phyloP scores from a whole-genome alignment of 2,113 vertebrate species.

The Zeus faber region DNA sequence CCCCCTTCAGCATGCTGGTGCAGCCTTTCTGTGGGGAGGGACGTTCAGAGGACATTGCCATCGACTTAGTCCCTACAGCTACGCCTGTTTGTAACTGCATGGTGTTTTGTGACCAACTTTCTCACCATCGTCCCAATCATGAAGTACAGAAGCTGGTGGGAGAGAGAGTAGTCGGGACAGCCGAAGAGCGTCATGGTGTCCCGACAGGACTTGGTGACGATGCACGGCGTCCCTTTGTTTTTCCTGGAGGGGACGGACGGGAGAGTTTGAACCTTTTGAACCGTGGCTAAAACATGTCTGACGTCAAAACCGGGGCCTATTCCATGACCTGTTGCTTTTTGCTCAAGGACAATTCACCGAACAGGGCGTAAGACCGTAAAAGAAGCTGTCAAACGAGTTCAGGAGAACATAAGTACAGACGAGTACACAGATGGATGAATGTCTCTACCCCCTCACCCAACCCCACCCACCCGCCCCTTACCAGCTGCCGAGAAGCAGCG shows the following conservation, averaged over 20 bases:
- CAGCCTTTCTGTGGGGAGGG: slow-evolving; percentile 66
- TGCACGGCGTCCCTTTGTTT: slow-evolving; percentile 72
- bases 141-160: slow-evolving; percentile 88
- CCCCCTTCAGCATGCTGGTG: slow-evolving; percentile 71
- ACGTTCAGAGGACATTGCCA: background rate
- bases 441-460: no score
- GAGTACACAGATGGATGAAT: no score
- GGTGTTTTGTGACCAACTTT: background rate
- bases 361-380: no score
- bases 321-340: no score
- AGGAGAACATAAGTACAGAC: no score
- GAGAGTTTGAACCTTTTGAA: no score
- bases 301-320: no score
- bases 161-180: slow-evolving; percentile 77
- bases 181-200: slow-evolving; percentile 77
- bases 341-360: no score
- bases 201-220: slow-evolving; percentile 73
- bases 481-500: slow-evolving; percentile 82
- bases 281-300: no score
- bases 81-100: background rate
- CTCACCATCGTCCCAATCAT: slow-evolving; percentile 79
- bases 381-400: no score
- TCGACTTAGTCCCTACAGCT: no score
- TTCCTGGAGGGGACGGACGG: slow-evolving; percentile 75
- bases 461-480: no score